These are phyloP conservation scores for Chloropsis cyanopogon DNA, from an alignment of 2,113 vertebrate species.

Conservation along the genomic window DNA sequence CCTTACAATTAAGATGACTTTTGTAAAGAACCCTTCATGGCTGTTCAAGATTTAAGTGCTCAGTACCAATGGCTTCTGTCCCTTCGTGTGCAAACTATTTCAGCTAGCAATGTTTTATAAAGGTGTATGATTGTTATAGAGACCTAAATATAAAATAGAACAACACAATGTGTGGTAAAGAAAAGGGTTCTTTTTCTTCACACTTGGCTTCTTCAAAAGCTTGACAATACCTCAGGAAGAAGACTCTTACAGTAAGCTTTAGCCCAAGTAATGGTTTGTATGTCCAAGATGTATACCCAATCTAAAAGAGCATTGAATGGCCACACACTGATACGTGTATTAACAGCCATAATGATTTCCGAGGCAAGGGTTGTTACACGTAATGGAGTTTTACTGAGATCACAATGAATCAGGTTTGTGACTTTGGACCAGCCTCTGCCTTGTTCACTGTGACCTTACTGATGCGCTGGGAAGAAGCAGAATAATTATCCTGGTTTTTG, in stretches of 20 bases:
- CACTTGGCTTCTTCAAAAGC: neutral
- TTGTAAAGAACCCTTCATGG: neutral
- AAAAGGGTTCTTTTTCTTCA: neutral
- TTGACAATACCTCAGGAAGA: neutral
- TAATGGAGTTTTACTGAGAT: neutral
- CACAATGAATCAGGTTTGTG: neutral
- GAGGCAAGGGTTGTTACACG: neutral
- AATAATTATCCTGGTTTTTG: neutral
- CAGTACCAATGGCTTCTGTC: neutral
- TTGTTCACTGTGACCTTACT: neutral
- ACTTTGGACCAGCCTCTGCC: neutral
- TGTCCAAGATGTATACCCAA: neutral
- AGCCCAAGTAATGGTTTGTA: neutral
- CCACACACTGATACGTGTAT: neutral
- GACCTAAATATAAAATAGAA: neutral
- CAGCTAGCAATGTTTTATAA: neutral
- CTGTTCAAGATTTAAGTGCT: neutral
- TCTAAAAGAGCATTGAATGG: neutral
- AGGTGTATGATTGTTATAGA: neutral
- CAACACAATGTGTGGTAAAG: neutral
- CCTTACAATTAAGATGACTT: neutral
- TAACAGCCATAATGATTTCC: neutral
- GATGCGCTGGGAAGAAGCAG: neutral
- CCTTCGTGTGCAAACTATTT: neutral
- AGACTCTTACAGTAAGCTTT: neutral